Evolutionary conservation across 2,888 invertebrate species (phyloP).

Genomic region (Tetrapedia diversipes): DNA sequence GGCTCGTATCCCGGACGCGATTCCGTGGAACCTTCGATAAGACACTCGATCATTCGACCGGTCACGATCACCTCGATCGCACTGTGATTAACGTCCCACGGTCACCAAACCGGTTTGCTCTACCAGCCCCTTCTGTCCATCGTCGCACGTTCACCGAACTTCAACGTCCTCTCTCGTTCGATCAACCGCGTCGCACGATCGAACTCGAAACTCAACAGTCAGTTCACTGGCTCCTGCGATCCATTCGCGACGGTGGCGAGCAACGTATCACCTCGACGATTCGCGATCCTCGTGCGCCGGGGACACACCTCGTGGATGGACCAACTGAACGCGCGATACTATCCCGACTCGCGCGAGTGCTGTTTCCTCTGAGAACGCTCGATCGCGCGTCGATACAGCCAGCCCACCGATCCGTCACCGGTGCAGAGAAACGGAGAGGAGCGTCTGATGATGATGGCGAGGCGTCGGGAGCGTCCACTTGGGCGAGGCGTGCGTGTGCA

Average conservation of each 20-base stretch:
- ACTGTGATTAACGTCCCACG: constrained; percentile 16
- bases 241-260: not conserved
- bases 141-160: constrained; percentile 10
- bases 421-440: too few relatives aligned
- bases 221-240: not conserved
- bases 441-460: not conserved
- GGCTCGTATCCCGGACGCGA: not conserved
- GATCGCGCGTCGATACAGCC: not conserved
- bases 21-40: not conserved
- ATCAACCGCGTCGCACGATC: not conserved
- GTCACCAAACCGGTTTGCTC: constrained; percentile 38
- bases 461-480: constrained; percentile 9
- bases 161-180: constrained; percentile 3
- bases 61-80: constrained; percentile 19
- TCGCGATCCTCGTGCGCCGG: not conserved
- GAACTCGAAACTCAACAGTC: not conserved
- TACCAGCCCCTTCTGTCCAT: not conserved
- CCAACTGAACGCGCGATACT: too few relatives aligned
- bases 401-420: too few relatives aligned
- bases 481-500: constrained; percentile 60
- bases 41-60: constrained; percentile 20
- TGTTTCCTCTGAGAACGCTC: too few relatives aligned
- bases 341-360: too few relatives aligned
- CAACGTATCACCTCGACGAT: not conserved
- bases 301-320: too few relatives aligned